Conservation (phyloP, 2,888 invertebrate species). For the Dryocosmus kuriphilus region DNA sequence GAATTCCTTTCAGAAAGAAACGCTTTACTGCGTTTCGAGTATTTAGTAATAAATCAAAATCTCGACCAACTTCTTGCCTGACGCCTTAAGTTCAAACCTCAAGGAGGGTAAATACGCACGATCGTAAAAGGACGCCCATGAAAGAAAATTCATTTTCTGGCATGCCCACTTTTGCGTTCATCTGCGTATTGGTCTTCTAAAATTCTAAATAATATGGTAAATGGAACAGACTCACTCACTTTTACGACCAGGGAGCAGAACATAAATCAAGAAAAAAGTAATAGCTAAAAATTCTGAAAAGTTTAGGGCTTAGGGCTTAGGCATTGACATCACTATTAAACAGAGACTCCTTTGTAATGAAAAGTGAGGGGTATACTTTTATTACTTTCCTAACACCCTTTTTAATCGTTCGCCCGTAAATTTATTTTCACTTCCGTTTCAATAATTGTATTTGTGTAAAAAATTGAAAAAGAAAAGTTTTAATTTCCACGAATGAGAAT, state of each 20-base stretch:
- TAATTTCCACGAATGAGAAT: neutral
- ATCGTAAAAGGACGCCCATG: conserved; percentile 47
- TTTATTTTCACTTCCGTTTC: neutral
- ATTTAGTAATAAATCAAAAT: conserved; percentile 50
- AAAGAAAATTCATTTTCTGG: conserved; percentile 46
- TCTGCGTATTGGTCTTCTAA: conserved; percentile 32
- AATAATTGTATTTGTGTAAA: neutral
- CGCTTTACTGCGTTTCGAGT: conserved; percentile 35
- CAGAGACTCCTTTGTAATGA: neutral
- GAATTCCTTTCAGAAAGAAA: neutral
- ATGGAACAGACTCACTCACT: conserved; percentile 17
- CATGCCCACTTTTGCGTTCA: conserved; percentile 22
- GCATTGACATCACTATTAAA: conserved; percentile 13
- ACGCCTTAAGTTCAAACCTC: conserved; percentile 47
- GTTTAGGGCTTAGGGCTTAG: no score
- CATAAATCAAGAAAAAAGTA: conserved; percentile 22
- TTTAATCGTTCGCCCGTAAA: no score
- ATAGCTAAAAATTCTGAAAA: neutral
- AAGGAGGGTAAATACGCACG: conserved; percentile 49
- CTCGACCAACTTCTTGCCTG: conserved; percentile 46
- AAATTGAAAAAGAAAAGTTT: neutral
- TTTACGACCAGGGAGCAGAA: conserved; percentile 24
- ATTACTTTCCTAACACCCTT: no score
- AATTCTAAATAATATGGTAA: conserved; percentile 34
- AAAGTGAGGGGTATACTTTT: neutral